phyloP scores from a whole-genome alignment of 2,888 invertebrate genomes.

The Agrilus cyanescens region DNA sequence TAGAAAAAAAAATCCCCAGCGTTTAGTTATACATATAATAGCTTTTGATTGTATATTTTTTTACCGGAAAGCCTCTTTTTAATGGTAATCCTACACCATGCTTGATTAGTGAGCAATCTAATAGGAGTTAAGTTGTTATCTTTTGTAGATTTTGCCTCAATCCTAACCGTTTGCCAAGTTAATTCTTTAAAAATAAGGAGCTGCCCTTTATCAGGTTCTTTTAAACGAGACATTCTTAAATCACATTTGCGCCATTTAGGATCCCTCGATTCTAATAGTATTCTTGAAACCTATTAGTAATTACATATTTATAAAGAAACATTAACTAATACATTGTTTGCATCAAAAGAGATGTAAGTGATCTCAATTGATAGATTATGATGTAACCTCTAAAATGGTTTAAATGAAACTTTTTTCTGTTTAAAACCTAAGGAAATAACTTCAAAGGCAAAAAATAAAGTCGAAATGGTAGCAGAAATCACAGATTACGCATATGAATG shows the following conservation, averaged over 20 bases:
- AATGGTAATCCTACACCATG: slow-evolving; percentile 87
- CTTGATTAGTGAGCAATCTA: slow-evolving; percentile 84
- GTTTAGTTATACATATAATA: not conserved
- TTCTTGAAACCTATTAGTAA: slow-evolving; percentile 68
- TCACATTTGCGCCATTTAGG: slow-evolving; percentile 83
- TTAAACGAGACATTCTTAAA: slow-evolving; percentile 80
- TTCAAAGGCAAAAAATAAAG: no score
- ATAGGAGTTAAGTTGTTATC: slow-evolving; percentile 75
- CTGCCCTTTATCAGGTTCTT: slow-evolving; percentile 79
- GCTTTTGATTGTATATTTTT: not conserved
- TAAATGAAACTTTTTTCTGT: slow-evolving; percentile 1
- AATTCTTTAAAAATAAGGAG: slow-evolving; percentile 93
- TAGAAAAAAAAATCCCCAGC: slow-evolving; percentile 31
- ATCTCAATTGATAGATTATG: no score
- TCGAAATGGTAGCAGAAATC: no score
- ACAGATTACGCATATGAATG: no score
- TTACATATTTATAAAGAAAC: slow-evolving; percentile 6
- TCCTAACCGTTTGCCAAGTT: slow-evolving; percentile 92
- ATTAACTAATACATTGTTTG: no score
- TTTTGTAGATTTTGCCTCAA: slow-evolving; percentile 81
- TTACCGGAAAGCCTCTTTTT: slow-evolving; percentile 83
- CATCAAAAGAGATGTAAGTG: no score
- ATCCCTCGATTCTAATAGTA: slow-evolving; percentile 86
- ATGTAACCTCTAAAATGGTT: slow-evolving; percentile 2
- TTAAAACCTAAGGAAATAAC: not conserved